These are phyloP conservation scores for Glossosoma conforme DNA, from an alignment of 1,140 invertebrate species.

Conservation along the genomic window DNA sequence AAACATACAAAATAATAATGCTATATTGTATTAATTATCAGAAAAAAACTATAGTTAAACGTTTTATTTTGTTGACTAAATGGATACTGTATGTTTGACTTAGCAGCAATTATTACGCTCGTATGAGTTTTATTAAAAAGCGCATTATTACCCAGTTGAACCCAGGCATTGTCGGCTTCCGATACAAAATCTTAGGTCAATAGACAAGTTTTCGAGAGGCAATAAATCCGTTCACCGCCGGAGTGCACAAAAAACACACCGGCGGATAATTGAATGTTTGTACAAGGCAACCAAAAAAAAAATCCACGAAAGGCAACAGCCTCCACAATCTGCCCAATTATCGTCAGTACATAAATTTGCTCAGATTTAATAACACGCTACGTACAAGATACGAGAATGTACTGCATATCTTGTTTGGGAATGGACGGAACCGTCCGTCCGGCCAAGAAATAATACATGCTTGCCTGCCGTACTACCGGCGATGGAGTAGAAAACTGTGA, in stretches of 20 bases:
- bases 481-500: no score
- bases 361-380: conserved; percentile 29
- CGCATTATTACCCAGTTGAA: no score
- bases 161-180: no score
- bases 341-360: conserved; percentile 26
- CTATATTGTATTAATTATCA: no score
- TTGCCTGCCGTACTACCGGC: not conserved
- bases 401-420: not conserved
- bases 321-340: conserved; percentile 24
- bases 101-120: no score
- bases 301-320: not conserved
- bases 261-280: conserved; percentile 31
- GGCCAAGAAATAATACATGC: not conserved
- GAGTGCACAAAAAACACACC: conserved; percentile 8
- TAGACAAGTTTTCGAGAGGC: conserved; percentile 3
- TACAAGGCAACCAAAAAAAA: conserved; percentile 20
- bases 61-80: no score
- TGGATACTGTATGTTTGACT: no score
- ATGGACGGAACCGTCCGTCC: not conserved
- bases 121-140: no score
- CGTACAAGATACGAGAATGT: not conserved
- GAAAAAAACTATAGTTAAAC: no score
- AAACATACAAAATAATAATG: no score
- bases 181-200: not conserved
- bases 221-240: not conserved